These are phyloP conservation scores for Hydrozoanthus tunicans DNA, from an alignment of 64 coral and sea anemone genomes.

Conservation along the genomic window DNA sequence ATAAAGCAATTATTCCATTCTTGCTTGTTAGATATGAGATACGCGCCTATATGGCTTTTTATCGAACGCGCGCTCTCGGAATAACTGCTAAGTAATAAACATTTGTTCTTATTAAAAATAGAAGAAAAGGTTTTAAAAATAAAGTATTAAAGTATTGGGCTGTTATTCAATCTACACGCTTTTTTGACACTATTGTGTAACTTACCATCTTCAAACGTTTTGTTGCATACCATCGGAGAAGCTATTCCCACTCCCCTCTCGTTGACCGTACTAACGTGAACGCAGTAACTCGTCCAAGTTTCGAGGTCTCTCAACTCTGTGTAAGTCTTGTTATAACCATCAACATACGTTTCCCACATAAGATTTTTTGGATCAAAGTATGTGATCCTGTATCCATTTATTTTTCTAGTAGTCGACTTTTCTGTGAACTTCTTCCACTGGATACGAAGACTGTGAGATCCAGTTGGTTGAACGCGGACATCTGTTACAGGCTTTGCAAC, in stretches of 20 bases:
- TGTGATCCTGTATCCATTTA: conserved; percentile 14
- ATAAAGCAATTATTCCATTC: no score
- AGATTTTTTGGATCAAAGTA: conserved; percentile 13
- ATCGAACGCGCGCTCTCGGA: no score
- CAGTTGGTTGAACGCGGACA: conserved; percentile 5
- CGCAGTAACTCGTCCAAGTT: conserved; percentile 43
- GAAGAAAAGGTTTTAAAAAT: no score
- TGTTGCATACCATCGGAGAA: conserved; percentile 30
- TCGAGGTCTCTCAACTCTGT: not conserved
- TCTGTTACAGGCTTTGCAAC: conserved; percentile 5
- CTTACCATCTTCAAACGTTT: conserved; percentile 37
- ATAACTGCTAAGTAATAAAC: no score
- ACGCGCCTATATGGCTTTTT: no score
- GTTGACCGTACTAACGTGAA: conserved; percentile 35
- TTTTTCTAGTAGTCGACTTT: conserved; percentile 13
- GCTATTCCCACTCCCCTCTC: conserved; percentile 30
- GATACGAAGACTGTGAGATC: conserved; percentile 25
- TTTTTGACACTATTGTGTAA: not conserved
- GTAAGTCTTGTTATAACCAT: conserved; percentile 17
- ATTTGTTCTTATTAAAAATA: no score
- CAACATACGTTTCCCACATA: not conserved
- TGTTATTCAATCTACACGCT: not conserved
- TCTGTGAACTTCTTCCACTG: conserved; percentile 29
- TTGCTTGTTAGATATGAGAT: no score
- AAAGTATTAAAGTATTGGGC: no score